Conservation (phyloP, 2,113 vertebrate species). For the Austrofundulus limnaeus region DNA sequence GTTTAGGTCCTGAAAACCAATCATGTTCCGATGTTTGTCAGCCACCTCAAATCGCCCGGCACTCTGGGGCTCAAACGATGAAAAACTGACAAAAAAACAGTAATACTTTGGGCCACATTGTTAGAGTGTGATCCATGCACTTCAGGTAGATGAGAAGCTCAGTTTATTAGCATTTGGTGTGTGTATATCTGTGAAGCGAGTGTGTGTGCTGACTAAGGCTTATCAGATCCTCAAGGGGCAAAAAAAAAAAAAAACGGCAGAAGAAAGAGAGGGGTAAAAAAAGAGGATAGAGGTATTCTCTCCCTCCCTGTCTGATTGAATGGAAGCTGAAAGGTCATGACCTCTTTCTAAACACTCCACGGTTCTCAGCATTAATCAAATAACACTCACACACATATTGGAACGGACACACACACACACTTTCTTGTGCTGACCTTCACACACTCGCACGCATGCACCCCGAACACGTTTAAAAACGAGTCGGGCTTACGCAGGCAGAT, state of each 20-base stretch:
- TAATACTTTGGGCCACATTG: constrained; percentile 1
- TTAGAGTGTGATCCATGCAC: constrained; percentile 14
- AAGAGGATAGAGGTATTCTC: constrained; percentile 56
- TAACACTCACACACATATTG: constrained; percentile 54
- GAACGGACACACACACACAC: constrained; percentile 27
- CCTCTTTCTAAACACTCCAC: constrained; percentile 77
- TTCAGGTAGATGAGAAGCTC: constrained; percentile 59
- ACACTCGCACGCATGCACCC: constrained; percentile 50
- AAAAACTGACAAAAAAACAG: neutral
- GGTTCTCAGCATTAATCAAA: constrained; percentile 78
- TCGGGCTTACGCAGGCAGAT: constrained; percentile 50
- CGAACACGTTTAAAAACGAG: constrained; percentile 42
- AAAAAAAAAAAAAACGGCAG: constrained; percentile 28
- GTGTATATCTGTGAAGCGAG: constrained; percentile 43
- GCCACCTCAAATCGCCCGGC: neutral
- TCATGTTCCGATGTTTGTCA: neutral
- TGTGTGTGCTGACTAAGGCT: constrained; percentile 64
- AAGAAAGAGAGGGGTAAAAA: constrained; percentile 36
- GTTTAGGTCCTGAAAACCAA: neutral
- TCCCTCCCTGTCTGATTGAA: constrained; percentile 70
- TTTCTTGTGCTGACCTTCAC: constrained; percentile 64
- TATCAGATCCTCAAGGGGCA: constrained; percentile 69
- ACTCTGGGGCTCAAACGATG: neutral
- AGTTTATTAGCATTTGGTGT: constrained; percentile 62
- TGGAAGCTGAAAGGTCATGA: constrained; percentile 75